Conservation (phyloP, 2,113 vertebrate species). For the Nycticryphes semicollaris region DNA sequence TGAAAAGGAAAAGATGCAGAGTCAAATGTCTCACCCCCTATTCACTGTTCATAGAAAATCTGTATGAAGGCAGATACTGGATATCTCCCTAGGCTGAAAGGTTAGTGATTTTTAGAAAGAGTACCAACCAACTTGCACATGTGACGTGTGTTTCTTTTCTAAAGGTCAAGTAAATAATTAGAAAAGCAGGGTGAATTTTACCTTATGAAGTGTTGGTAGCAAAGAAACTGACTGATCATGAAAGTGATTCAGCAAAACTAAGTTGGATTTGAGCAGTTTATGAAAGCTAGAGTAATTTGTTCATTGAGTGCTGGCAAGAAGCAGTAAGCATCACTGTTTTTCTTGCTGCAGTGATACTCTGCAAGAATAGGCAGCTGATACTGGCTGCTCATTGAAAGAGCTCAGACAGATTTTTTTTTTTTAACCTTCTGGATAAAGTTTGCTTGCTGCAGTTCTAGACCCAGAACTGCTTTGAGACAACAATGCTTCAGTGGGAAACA, state of each 20-base stretch:
- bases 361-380: not conserved
- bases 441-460: not conserved
- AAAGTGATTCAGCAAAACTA: not conserved
- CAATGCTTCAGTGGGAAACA: not conserved
- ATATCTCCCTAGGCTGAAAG: not conserved
- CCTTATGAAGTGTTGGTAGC: not conserved
- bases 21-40: not conserved
- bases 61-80: not conserved
- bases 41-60: not conserved
- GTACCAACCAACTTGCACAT: not conserved
- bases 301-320: not conserved
- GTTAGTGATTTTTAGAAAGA: not conserved
- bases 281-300: not conserved
- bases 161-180: slow-evolving; percentile 11
- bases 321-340: not conserved
- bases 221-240: not conserved
- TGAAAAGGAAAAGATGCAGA: not conserved
- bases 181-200: not conserved
- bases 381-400: not conserved
- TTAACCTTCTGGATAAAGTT: not conserved
- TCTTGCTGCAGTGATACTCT: not conserved
- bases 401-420: not conserved
- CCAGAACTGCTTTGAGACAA: not conserved
- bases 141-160: not conserved
- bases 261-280: not conserved